Percentiles rank a stretch among this genome's conserved stretches.
These are phyloP conservation scores for Panopea generosa DNA, from an alignment of 2,888 invertebrate genomes.

Conservation along the genomic window DNA sequence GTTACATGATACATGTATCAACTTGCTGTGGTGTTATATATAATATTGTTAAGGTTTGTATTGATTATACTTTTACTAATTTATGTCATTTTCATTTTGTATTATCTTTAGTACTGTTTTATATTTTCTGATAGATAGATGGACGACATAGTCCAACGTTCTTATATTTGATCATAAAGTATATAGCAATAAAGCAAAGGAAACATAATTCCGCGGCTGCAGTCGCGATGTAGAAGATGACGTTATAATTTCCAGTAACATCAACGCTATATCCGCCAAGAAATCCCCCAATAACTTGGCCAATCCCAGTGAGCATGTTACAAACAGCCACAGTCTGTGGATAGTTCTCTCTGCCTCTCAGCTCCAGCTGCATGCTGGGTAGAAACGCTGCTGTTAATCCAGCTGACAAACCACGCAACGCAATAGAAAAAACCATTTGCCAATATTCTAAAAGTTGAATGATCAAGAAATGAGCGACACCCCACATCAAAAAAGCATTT, in stretches of 20 bases:
- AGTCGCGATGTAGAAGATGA: constrained; percentile 43
- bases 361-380: constrained; percentile 31
- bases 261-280: constrained; percentile 46
- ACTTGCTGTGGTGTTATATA: too few species aligned
- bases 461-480: constrained; percentile 21
- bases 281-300: constrained; percentile 33
- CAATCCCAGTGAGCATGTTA: constrained; percentile 26
- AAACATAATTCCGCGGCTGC: constrained; percentile 9
- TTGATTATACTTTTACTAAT: too few species aligned
- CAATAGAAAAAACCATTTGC: constrained; percentile 34
- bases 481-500: constrained; percentile 22
- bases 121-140: too few species aligned
- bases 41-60: too few species aligned
- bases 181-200: constrained; percentile 14
- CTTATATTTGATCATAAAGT: too few species aligned
- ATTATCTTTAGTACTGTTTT: too few species aligned
- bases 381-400: constrained; percentile 23
- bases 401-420: constrained; percentile 33
- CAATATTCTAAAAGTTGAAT: constrained; percentile 16
- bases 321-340: constrained; percentile 36
- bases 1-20: too few species aligned
- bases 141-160: too few species aligned
- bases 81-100: too few species aligned
- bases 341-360: constrained; percentile 31
- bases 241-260: constrained; percentile 39